A percentile compares a stretch with the other conserved stretches of the same genome.
These are phyloP conservation scores for Puma concolor DNA, from an alignment of 2,113 vertebrate genomes.

Conservation along the genomic window DNA sequence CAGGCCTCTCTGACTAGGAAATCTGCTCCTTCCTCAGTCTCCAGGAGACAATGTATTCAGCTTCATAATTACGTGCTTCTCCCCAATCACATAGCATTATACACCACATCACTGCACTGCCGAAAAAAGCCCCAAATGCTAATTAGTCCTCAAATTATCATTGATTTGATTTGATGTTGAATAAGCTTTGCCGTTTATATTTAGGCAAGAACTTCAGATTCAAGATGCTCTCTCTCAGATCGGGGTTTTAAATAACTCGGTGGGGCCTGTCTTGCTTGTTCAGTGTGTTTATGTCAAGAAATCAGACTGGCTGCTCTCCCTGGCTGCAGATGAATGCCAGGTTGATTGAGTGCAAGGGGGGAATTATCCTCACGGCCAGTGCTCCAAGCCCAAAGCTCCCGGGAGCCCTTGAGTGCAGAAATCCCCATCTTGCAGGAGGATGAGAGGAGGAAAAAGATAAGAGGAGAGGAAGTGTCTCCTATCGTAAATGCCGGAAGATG, in stretches of 20 bases:
- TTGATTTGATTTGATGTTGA: conserved; percentile 91
- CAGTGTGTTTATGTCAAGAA: conserved; percentile 77
- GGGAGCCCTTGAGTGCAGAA: neutral
- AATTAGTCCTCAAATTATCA: conserved; percentile 91
- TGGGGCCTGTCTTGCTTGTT: conserved; percentile 78
- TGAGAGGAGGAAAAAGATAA: neutral
- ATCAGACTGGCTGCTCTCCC: conserved; percentile 72
- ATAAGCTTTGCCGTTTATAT: conserved; percentile 88
- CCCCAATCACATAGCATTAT: conserved; percentile 87
- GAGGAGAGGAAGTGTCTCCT: neutral
- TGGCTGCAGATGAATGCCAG: conserved; percentile 71
- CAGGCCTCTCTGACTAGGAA: conserved; percentile 66
- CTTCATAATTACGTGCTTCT: conserved; percentile 85
- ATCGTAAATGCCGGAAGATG: neutral
- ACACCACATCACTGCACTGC: conserved; percentile 85
- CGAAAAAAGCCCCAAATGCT: conserved; percentile 86
- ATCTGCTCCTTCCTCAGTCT: conserved; percentile 81
- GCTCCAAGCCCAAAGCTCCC: neutral
- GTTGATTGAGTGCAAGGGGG: conserved; percentile 75
- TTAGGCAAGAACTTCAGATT: conserved; percentile 84
- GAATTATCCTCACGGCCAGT: conserved; percentile 45
- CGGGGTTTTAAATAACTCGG: conserved; percentile 81
- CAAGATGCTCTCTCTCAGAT: conserved; percentile 82
- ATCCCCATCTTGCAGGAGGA: neutral
- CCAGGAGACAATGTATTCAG: conserved; percentile 88